Evolutionary conservation across 2,797 vertebrate species (phyloP).

Genomic region (Tinamus major): DNA sequence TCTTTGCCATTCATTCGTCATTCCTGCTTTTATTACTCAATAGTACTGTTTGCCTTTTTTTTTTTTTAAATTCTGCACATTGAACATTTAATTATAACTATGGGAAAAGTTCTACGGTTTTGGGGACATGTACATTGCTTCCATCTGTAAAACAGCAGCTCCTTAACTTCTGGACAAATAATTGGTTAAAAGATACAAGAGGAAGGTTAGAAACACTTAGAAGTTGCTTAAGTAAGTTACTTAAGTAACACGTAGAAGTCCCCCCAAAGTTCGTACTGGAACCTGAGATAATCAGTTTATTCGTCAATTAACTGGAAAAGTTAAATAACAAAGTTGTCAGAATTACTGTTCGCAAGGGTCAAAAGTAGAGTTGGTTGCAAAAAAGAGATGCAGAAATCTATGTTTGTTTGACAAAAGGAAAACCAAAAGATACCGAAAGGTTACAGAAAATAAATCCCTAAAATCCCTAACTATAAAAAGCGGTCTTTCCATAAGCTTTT

Average conservation of each 20-base stretch:
- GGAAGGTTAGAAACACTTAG: neutral
- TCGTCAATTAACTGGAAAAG: neutral
- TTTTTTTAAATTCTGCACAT: neutral
- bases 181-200: neutral
- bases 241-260: neutral
- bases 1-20: neutral
- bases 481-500: neutral
- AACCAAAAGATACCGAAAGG: neutral
- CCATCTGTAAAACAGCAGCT: neutral
- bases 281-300: neutral
- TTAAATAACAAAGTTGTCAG: neutral
- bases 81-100: neutral
- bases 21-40: neutral
- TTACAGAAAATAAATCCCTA: neutral
- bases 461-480: neutral
- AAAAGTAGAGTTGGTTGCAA: neutral
- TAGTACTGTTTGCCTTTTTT: neutral
- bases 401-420: accelerated
- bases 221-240: neutral
- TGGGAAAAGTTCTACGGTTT: neutral
- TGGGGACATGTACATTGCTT: neutral
- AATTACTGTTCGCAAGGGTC: neutral
- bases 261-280: neutral
- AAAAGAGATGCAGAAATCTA: neutral
- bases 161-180: neutral